These are phyloP conservation scores for Chaenocephalus aceratus DNA, from an alignment of 2,113 vertebrate species.

Conservation along the genomic window DNA sequence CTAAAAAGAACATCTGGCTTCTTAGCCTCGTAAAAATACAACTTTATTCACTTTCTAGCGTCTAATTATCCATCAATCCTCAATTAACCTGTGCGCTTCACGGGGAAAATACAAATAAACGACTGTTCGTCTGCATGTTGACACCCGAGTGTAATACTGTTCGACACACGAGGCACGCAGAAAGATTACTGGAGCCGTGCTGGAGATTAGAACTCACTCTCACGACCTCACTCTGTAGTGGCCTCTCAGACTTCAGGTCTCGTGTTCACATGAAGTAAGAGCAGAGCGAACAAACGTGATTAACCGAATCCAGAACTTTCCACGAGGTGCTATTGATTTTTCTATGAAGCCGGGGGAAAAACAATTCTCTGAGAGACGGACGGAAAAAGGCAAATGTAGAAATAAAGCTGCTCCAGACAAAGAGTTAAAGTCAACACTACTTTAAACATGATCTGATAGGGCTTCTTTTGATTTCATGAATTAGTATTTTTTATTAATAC, in stretches of 20 bases:
- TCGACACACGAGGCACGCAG: not conserved
- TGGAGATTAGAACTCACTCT: conserved; percentile 6
- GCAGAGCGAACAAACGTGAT: conserved; percentile 47
- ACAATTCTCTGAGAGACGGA: not conserved
- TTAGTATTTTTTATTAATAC: conserved; percentile 2
- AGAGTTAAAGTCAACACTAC: not conserved
- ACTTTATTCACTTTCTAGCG: too few relatives aligned
- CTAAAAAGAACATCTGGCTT: too few relatives aligned
- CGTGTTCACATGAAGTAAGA: conserved; percentile 43
- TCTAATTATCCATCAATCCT: too few relatives aligned
- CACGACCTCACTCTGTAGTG: conserved; percentile 9
- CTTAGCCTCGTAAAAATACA: too few relatives aligned
- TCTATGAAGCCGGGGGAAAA: not conserved
- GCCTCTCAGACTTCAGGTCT: conserved; percentile 17
- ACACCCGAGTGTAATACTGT: not conserved
- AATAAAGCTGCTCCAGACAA: not conserved
- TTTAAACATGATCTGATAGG: too few relatives aligned
- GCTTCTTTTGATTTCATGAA: not conserved
- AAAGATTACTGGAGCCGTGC: not conserved
- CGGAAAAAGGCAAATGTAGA: conserved; percentile 7
- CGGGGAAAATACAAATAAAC: not conserved
- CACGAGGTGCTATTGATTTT: conserved; percentile 56
- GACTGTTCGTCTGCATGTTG: not conserved
- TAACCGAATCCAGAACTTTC: conserved; percentile 37
- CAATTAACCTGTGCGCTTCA: too few relatives aligned